Evolutionary conservation across 2,797 vertebrate species (phyloP), one percentile per base, ranked within the genome.

Genomic region (Melanotaenia maccullochi): DNA sequence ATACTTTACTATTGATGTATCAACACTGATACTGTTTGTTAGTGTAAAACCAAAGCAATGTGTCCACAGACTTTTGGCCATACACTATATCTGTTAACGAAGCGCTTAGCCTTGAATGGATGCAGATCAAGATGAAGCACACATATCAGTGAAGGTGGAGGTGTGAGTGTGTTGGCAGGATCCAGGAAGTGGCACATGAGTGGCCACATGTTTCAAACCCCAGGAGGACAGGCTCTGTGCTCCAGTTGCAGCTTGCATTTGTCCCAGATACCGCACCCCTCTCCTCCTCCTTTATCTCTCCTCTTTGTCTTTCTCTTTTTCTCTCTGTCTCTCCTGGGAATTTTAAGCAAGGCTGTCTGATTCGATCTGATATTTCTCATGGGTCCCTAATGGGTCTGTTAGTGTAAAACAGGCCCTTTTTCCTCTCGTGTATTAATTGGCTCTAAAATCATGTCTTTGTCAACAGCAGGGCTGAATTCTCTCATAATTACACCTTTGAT

Each of bases 161-260:
- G 72, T 85, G 76, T 61, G 59, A 55, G 64, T 65, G 73, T 74
- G 78, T 72, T 69, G 60, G 74, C 54, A 75, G 81, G 64, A 82
- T 84, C 72, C 86, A 88, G 86, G 85, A 88, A 87, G 82, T 84
- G 87, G 83, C 88, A 89, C 83, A 86, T 90, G 87, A 93, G 73
- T 88, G 83, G 80, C 89, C 86, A 91, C 87, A 92, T 91, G 89
- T 89, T 86, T 79, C 66, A 65, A 81, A 78, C 82, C 92, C 84
- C 90, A 64, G 82, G 92, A 92, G 90, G 76, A 76, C 83, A n/a
- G 69, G 82, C 87, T 78, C 81, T 91, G 80, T 94, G 94, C 92
- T 94, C 94, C 89, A 93, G 82, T 93, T 95, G 91, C 91, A 92
- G 90, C 87, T 81, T 85, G 81, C 72, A 83, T 90, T 85, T 93